Evolutionary conservation across 1,140 invertebrate species (phyloP), one percentile per base, ranked within the genome.

Genomic region (Drosophila bocki): DNA sequence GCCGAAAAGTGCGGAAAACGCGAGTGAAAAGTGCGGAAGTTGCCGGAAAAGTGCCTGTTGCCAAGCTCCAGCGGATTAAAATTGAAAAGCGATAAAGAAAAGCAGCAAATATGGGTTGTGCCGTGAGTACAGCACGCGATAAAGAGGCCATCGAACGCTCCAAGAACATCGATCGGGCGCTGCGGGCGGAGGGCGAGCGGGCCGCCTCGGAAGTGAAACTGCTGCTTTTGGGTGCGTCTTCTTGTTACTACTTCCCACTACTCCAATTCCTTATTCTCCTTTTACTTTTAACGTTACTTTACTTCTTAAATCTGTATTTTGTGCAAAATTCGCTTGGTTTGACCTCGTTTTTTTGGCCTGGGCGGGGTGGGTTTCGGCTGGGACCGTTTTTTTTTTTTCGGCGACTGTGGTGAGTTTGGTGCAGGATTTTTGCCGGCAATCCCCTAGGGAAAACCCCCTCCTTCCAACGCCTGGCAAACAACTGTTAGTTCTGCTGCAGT

Each of bases 181-280:
- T 98, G 32, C 92, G 96, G 82, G 95, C 95, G 53, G 97, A 98
- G 95, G 96, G 96, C 75, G 97, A 98, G 94, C 95, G 96, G 74
- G 96, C 96, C 68, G 96, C 97, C 39, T 95, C 96, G 83, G 97
- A 98, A 95, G 97, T 98, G 78, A 98, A 98, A 94, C 94, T 98
- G 57, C 94, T 98, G 50, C 93, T 98, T 59, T 94, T 98, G 70
- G 97, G 97, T 98, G 94, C 94, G 94, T 93, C 59, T 68, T 26
- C 19, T 26, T 39, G 32, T 56, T 67, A 61, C 44, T 67, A 61
- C 44, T 62, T 29, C 19, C 37, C 22, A 19, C 26, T 32, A 45
- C 39, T 54, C 26, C 7, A 12, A 33, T 15, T 44, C 42, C 33
- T 42, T 51, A 42, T 39, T 57, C 56, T 41, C 41, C 29, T 44